Base-by-base conservation (phyloP, 2,888 invertebrate genomes). In the Epirrita christyi region DNA sequence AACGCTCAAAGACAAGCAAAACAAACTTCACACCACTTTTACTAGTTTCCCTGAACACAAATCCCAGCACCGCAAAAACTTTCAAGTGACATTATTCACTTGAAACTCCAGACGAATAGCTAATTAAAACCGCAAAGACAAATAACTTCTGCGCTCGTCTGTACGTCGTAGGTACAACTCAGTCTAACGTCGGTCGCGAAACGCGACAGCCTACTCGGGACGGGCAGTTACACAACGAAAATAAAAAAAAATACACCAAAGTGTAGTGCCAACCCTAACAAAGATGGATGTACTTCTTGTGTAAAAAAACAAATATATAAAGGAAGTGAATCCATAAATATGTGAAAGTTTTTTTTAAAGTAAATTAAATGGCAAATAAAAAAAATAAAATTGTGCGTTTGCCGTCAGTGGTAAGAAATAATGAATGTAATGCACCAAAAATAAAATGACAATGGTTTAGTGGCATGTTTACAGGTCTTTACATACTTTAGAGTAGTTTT, bases 401-500 rank as follows among this genome's bases (percentile, higher is more conserved):
- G 88, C 90, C 90, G 72, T 90, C 90, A 71, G 90, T 90, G 90
- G 90, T 90, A 90, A 90, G 90, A 60, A 73, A 69, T 71, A 72
- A 75, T 73, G 68, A 74, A 77, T 78, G 64, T 76, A 75, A 79
- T 82, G 82, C 83, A 81, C 80, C 67, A 63, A 71, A 71, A 73
- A 75, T 77, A 72, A 73, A 71, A 72, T 78, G 70, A 78, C 72
- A 76, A 74, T 78, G 71, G 73, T 71, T 68, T 81, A 81, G 80
- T 81, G 78, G 90, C 90, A 90, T 90, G 90, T 83, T 85, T 86
- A 84, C 86, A 86, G 86, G 86, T 86, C 81, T 87, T 86, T 87
- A 88, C 88, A 85, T 82, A 73, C 75, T 75, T 71, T 47, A 68
- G 70, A 55, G 74, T 80, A 78, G 78, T 67, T 63, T 67, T 71